Evolutionary conservation across 1,140 invertebrate genomes (phyloP), one percentile per base, ranked within the genome.

Genomic region (Drosophila mauritiana): DNA sequence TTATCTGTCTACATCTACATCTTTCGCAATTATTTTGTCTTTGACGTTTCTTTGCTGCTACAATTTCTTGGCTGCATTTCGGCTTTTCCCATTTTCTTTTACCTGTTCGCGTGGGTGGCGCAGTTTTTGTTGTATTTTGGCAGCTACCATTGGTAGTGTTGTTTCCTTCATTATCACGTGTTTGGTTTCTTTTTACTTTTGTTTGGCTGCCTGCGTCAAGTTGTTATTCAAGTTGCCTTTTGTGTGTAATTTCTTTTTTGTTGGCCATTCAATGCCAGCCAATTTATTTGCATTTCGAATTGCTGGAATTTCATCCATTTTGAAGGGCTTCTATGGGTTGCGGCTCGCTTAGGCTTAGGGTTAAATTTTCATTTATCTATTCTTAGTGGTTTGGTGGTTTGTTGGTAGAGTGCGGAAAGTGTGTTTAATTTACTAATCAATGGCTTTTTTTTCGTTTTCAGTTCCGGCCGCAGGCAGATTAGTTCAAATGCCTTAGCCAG

Each of bases 401-500:
- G 12, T 6, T n/a, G 8, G 8, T 8, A 1, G 15, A 17, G 27
- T 51, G 3, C 15, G 0, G 20, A 56, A 17, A 5, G 8, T 57
- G 6, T 13, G 43, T 27, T 20, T 49, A 0, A 10, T 40, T 27
- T 69, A 62, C 59, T 59, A 0, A 68, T 39, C n/a, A 43, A 37
- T 73, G 68, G 76, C 84, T 75, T 91, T 63, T 83, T 73, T 85
- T 93, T 93, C 93, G 78, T 94, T 95, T 89, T 12, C 94, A 96
- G 96, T 91, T 95, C 95, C 82, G 94, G 95, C 67, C 96, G 96
- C 91, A 94, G 95, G 88, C 94, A 96, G 91, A 93, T 97, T 62
- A 95, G 96, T 77, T 96, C 96, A 76, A 97, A 96, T 94, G 96
- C 96, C 80, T 94, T 97, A 94, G 96, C 96, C 75, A 97, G 96